These are phyloP conservation scores for Chionoecetes opilio DNA, from an alignment of 1,140 invertebrate genomes.

Conservation along the genomic window DNA sequence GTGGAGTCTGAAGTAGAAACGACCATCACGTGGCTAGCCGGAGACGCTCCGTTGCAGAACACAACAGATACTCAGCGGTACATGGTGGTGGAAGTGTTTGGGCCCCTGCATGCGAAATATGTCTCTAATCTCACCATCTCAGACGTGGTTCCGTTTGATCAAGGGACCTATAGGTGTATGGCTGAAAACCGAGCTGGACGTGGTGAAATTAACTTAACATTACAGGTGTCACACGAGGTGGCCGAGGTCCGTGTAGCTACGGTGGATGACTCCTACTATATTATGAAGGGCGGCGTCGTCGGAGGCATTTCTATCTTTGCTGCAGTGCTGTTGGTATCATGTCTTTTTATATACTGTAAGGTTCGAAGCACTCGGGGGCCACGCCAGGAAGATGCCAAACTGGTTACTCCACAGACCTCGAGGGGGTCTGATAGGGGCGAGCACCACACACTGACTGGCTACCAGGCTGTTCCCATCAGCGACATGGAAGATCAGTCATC, in stretches of 20 bases:
- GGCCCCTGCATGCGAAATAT: slow-evolving; percentile 78
- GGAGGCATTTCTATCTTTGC: slow-evolving; percentile 19
- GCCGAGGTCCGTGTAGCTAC: slow-evolving; percentile 74
- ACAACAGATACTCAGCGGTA: slow-evolving; percentile 83
- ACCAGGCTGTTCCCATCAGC: slow-evolving; percentile 88
- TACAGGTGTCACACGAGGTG: slow-evolving; percentile 86
- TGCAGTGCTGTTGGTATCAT: slow-evolving; percentile 43
- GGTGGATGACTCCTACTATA: slow-evolving; percentile 31
- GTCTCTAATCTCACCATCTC: slow-evolving; percentile 88
- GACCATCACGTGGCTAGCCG: slow-evolving; percentile 86
- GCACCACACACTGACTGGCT: slow-evolving; percentile 86
- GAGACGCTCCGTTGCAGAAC: slow-evolving; percentile 85
- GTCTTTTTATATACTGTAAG: slow-evolving; percentile 58
- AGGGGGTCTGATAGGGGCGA: slow-evolving; percentile 37
- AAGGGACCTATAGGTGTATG: slow-evolving; percentile 89
- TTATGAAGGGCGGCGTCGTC: slow-evolving; percentile 63
- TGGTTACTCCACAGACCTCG: slow-evolving; percentile 60
- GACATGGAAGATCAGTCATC: slow-evolving; percentile 58
- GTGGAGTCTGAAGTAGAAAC: slow-evolving; percentile 89
- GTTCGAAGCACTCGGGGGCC: slow-evolving; percentile 21
- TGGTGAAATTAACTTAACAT: slow-evolving; percentile 87
- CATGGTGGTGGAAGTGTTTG: slow-evolving; percentile 36
- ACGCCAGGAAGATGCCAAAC: slow-evolving; percentile 46
- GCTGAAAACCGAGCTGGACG: slow-evolving; percentile 91
- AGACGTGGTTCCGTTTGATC: slow-evolving; percentile 88